Evolutionary conservation across 2,888 invertebrate genomes (phyloP), one percentile per base, ranked within the genome.

Genomic region (Xestia xanthographa): DNA sequence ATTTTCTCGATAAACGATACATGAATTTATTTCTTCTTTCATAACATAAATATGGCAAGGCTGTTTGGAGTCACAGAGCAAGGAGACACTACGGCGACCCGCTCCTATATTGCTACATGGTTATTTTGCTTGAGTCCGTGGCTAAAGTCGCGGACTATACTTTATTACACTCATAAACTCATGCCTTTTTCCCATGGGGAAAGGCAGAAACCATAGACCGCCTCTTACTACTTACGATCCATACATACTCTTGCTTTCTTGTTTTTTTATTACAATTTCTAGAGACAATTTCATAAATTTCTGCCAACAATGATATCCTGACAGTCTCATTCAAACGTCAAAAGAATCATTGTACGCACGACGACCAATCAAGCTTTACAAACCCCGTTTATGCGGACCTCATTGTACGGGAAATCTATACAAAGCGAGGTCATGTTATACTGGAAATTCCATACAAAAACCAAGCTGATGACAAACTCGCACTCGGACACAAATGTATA

Each of bases 1-100:
- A 73, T 83, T 76, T 75, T 73, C 76, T 76, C 50, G 50, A 72
- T 80, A 83, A 71, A 73, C 17, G 65, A 71, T 74, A 73, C 70
- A 58, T 48, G 34, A 53, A 63, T 75, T 72, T 83, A 83, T 83
- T 66, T 78, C 60, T 26, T 66, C 12, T 70, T 71, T 71, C 73
- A 45, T 69, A 60, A 72, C 48, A 72, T 48, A 45, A 66, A 65
- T 45, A 75, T 48, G 41, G 50, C 50, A 26, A 63, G 68, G 41
- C 43, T 63, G 29, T 34, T 60, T 29, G n/a, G n/a, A 34, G 6
- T n/a, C 38, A 63, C 5, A 41, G 63, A n/a, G 14, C n/a, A n/a
- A 0, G n/a, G 63, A 41, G 63, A n/a, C 41, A 14, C 3, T 5
- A n/a, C 14, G 38, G 6, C n/a, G n/a, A 34, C 41, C 34, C 8